Percentiles rank a stretch among this genome's conserved stretches.
Conservation (phyloP, 1,140 invertebrate species). For the Drosophila murphyi region DNA sequence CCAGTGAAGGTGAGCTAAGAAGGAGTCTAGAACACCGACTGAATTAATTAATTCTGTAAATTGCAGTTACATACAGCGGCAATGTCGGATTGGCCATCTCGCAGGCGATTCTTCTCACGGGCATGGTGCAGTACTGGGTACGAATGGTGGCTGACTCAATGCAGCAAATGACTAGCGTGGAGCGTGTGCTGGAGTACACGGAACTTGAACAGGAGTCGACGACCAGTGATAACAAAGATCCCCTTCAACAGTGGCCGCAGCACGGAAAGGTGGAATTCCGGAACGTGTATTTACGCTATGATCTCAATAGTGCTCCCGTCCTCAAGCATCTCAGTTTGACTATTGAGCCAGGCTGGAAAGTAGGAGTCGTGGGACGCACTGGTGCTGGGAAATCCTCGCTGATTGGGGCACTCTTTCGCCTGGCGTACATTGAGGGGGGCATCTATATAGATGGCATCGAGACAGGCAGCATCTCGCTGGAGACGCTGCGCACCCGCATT, state of each 20-base stretch:
- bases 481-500: constrained; percentile 89
- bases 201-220: constrained; percentile 85
- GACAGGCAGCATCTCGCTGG: constrained; percentile 87
- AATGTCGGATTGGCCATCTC: constrained; percentile 93
- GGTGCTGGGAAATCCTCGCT: constrained; percentile 94
- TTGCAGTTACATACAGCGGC: constrained; percentile 86
- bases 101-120: constrained; percentile 91
- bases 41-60: neutral
- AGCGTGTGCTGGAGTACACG: constrained; percentile 91
- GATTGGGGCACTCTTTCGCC: constrained; percentile 89
- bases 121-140: constrained; percentile 94
- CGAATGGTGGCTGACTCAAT: constrained; percentile 93
- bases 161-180: constrained; percentile 93
- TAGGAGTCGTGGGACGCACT: constrained; percentile 88
- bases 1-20: constrained; percentile 68
- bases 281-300: constrained; percentile 89
- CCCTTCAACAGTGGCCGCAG: constrained; percentile 84
- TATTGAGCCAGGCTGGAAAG: constrained; percentile 89
- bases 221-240: constrained; percentile 59
- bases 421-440: constrained; percentile 86
- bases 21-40: too few species aligned
- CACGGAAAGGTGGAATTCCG: constrained; percentile 86
- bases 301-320: constrained; percentile 87
- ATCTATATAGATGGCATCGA: constrained; percentile 89
- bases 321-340: constrained; percentile 88